Conservation (phyloP, 2,888 invertebrate species). For the Noctuana brunneofusca region DNA sequence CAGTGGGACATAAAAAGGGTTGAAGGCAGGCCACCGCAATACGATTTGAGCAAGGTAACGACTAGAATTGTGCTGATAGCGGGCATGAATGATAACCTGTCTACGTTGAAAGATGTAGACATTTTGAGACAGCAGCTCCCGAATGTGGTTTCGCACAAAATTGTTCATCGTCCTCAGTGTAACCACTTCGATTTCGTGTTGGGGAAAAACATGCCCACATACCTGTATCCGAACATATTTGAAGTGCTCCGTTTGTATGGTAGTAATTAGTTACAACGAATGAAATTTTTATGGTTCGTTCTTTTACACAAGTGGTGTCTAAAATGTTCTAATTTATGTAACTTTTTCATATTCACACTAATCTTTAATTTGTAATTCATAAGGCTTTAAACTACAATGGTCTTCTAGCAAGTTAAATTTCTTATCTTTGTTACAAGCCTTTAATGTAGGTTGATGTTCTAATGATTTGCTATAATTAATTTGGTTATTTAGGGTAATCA, state of each 20-base stretch:
- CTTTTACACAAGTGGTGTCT: too few species aligned
- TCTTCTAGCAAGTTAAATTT: too few species aligned
- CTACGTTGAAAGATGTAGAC: slow-evolving; percentile 41
- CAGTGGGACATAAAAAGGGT: too few species aligned
- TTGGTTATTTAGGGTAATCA: too few species aligned
- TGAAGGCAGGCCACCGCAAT: too few species aligned
- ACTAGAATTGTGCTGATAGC: slow-evolving; percentile 44
- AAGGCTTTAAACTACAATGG: too few species aligned
- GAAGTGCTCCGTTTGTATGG: slow-evolving; percentile 33
- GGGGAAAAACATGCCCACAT: slow-evolving; percentile 42
- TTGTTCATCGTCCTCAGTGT: slow-evolving; percentile 37
- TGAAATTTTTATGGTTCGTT: not conserved
- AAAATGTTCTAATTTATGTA: too few species aligned
- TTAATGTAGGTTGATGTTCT: too few species aligned
- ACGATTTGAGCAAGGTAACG: slow-evolving; percentile 45
- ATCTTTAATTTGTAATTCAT: too few species aligned
- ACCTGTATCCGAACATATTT: slow-evolving; percentile 44
- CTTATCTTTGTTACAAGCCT: too few species aligned
- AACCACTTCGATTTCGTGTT: slow-evolving; percentile 48
- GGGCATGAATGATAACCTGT: slow-evolving; percentile 44
- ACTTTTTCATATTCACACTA: too few species aligned
- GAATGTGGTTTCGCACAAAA: slow-evolving; percentile 44
- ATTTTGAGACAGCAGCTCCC: slow-evolving; percentile 41
- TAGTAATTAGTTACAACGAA: not conserved
- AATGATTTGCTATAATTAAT: too few species aligned